Evolutionary conservation across 2,113 vertebrate species (phyloP), one percentile per base, ranked within the genome.

Genomic region (Ovis canadensis): DNA sequence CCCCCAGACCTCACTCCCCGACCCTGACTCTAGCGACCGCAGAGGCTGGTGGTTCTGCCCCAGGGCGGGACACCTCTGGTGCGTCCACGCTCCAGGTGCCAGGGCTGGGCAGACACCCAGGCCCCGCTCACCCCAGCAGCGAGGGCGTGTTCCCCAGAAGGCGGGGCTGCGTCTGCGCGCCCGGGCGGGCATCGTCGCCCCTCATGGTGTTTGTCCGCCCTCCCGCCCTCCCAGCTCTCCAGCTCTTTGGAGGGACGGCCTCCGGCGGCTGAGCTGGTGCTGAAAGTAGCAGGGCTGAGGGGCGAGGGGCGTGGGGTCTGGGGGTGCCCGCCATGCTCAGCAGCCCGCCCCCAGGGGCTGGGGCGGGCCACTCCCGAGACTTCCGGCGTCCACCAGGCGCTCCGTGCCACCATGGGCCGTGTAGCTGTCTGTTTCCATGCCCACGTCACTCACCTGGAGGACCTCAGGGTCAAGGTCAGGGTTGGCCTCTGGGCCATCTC

Each of bases 131-230:
- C 82, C 64, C 64, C 64, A 13, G 33, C 17, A 64, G 25, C 31
- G 1, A 64, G 14, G 13, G 40, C 0, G 0, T 29, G 40, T 50
- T 45, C 52, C 45, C 91, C 23, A 33, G 31, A 27, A 48, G 52
- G 40, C 1, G 2, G 21, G 29, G 33, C 57, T 1, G 0, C 3
- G 19, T 33, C 16, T 52, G 31, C 13, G 1, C 0, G 0, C 60
- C 54, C 11, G 0, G 2, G 33, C 0, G 1, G 33, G 45, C 21
- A 16, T 45, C 6, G 1, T 45, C 4, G 1, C 29, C 54, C 14
- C 7, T 54, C 27, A 1, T 1, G 17, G 12, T 5, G 25, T 29
- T 7, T 40, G 5, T 54, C 62, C 1, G 3, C 3, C 5, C 25
- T 36, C 13, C 1, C 2, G 5, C 62, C 27, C 48, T 85, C 31